A percentile compares a stretch with the other conserved stretches of the same genome.
Evolutionary conservation across 2,113 vertebrate species (phyloP).

Genomic region (Heterocephalus glaber): DNA sequence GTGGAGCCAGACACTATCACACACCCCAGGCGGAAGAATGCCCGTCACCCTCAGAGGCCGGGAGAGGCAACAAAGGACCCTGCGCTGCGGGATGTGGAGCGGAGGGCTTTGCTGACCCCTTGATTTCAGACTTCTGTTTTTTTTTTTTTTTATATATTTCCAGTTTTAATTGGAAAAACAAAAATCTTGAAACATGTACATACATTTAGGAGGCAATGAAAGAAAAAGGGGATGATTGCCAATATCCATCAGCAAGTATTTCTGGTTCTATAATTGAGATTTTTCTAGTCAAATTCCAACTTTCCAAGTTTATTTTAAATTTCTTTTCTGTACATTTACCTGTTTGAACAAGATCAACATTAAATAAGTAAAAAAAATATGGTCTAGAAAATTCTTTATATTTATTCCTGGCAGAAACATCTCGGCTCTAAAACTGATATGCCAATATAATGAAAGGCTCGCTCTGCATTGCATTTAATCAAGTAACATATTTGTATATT

Average conservation of each 20-base stretch:
- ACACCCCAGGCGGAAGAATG: background rate
- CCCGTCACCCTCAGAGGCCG: background rate
- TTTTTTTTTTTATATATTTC: conserved; percentile 34
- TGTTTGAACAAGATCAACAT: too few relatives aligned
- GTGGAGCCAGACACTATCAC: background rate
- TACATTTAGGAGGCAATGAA: conserved; percentile 59
- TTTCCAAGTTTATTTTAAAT: too few relatives aligned
- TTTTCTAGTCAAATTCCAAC: too few relatives aligned
- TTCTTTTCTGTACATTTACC: too few relatives aligned
- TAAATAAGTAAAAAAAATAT: too few relatives aligned
- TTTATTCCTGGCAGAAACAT: conserved; percentile 41
- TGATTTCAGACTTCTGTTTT: background rate
- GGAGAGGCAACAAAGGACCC: background rate
- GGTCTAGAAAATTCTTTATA: background rate
- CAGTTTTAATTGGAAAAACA: conserved; percentile 80
- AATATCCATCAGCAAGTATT: conserved; percentile 61
- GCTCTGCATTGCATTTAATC: conserved; percentile 54
- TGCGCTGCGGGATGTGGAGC: background rate
- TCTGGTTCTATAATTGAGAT: too few relatives aligned
- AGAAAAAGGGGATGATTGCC: conserved; percentile 26
- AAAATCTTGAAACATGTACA: conserved; percentile 73
- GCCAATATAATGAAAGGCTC: conserved; percentile 31
- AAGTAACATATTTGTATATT: conserved; percentile 44
- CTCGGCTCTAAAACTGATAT: conserved; percentile 42
- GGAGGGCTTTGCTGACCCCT: background rate